Percentiles rank a stretch among this genome's conserved stretches.
Evolutionary conservation across 1,140 invertebrate species (phyloP).

Genomic region (Drosophila pectinifera): DNA sequence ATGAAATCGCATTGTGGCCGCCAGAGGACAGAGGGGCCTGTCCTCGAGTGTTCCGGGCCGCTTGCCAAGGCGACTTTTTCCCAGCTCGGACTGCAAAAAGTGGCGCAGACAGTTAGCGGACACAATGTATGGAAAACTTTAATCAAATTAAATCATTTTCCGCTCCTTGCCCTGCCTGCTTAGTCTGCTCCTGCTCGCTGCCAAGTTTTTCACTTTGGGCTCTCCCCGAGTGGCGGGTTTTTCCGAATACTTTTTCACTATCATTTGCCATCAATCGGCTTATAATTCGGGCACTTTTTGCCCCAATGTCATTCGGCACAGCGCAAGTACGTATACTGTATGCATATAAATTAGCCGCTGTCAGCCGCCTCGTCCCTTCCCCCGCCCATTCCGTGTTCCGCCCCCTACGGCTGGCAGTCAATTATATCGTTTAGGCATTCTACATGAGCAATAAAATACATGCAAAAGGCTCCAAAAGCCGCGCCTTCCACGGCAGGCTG

Average conservation of each 20-base stretch:
- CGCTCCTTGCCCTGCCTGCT: neutral
- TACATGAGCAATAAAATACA: constrained; percentile 74
- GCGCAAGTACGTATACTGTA: constrained; percentile 19
- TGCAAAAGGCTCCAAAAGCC: constrained; percentile 46
- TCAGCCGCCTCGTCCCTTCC: constrained; percentile 42
- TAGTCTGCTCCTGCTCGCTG: constrained; percentile 6
- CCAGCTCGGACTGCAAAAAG: constrained; percentile 6
- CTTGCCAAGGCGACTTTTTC: constrained; percentile 48
- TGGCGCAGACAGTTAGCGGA: constrained; percentile 40
- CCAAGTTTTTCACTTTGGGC: constrained; percentile 43
- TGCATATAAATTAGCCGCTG: constrained; percentile 65
- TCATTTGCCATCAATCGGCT: constrained; percentile 41
- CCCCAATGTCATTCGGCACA: constrained; percentile 37
- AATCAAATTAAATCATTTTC: constrained; percentile 63
- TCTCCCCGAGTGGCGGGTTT: constrained; percentile 4
- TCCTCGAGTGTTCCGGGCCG: too few species aligned
- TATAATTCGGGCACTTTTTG: constrained; percentile 29
- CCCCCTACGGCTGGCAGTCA: constrained; percentile 52
- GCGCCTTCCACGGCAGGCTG: constrained; percentile 35
- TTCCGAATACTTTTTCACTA: constrained; percentile 37
- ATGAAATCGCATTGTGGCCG: constrained; percentile 59
- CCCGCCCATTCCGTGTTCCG: constrained; percentile 9
- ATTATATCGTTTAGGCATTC: constrained; percentile 76
- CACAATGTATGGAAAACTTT: constrained; percentile 57
- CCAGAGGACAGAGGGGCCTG: too few species aligned